phyloP scores from a whole-genome alignment of 2,797 vertebrate species.

The Chromis chromis region DNA sequence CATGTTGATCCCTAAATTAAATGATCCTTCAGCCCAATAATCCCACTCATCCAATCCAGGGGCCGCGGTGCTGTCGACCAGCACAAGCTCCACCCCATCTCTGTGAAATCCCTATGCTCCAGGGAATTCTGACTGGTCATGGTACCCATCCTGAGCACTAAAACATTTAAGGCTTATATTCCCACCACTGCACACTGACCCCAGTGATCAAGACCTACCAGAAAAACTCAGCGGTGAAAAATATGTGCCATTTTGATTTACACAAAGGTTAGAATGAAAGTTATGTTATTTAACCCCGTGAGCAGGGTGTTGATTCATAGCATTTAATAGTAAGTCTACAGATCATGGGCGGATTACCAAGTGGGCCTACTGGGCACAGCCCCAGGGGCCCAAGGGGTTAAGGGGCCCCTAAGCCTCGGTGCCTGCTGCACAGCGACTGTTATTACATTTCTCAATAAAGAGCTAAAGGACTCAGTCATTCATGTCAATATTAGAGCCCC shows the following conservation, averaged over 20 bases:
- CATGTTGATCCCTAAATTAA: slow-evolving; percentile 82
- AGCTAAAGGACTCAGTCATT: slow-evolving; percentile 8
- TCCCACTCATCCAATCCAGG: slow-evolving; percentile 79
- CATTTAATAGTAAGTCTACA: slow-evolving; percentile 20
- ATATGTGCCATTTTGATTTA: not conserved
- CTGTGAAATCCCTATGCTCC: slow-evolving; percentile 53
- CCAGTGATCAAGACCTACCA: not conserved
- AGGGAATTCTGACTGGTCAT: slow-evolving; percentile 54
- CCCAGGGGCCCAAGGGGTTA: slow-evolving; percentile 3
- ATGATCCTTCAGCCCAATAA: slow-evolving; percentile 80
- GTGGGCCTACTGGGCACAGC: not conserved
- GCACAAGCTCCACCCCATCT: slow-evolving; percentile 46
- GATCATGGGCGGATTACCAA: slow-evolving; percentile 1
- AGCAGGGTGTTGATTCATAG: slow-evolving; percentile 8
- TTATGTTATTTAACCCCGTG: not conserved
- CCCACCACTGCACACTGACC: not conserved
- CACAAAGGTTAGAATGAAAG: not conserved
- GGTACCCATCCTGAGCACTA: slow-evolving; percentile 1
- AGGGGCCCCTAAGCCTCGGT: not conserved
- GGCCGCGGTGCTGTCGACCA: slow-evolving; percentile 47
- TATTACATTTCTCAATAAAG: slow-evolving; percentile 12
- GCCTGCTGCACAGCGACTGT: slow-evolving; percentile 4
- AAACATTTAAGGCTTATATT: slow-evolving; percentile 21
- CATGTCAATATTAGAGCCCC: slow-evolving; percentile 3
- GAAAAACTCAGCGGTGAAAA: not conserved